A percentile compares a stretch with the other conserved stretches of the same genome.
phyloP scores from a whole-genome alignment of 2,113 vertebrate genomes.

The Myocastor coypus region DNA sequence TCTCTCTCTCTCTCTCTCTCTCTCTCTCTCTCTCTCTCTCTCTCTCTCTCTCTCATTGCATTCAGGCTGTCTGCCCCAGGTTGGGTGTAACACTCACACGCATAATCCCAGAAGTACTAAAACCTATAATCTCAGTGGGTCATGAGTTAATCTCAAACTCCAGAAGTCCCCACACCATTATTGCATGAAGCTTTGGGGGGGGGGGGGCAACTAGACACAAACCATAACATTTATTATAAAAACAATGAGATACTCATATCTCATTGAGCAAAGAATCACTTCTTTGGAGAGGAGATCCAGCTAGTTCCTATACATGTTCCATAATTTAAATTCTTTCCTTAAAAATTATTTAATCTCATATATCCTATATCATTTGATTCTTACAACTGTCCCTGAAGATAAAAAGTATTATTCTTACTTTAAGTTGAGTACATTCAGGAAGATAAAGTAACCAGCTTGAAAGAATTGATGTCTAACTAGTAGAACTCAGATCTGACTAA shows the following conservation, averaged over 20 bases:
- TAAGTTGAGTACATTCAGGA: conserved; percentile 14
- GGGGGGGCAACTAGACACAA: too few species aligned
- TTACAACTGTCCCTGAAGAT: conserved; percentile 5
- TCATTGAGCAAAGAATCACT: not conserved
- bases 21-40: too few species aligned
- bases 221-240: not conserved
- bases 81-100: too few species aligned
- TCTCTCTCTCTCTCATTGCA: too few species aligned
- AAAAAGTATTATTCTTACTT: conserved; percentile 5
- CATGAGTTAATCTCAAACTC: too few species aligned
- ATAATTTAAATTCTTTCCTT: not conserved
- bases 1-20: too few species aligned
- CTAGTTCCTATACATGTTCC: not conserved
- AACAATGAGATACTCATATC: not conserved
- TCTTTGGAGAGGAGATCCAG: not conserved
- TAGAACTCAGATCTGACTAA: not conserved
- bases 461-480: not conserved
- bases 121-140: too few species aligned
- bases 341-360: conserved; percentile 3
- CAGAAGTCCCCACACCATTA: too few species aligned
- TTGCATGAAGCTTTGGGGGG: too few species aligned
- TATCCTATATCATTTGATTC: conserved; percentile 15
- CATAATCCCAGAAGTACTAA: too few species aligned
- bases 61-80: too few species aligned
- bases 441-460: not conserved